Percentiles rank a stretch among this genome's conserved stretches.
Conservation (phyloP, 2,113 vertebrate genomes). For the Cottus gobio region DNA sequence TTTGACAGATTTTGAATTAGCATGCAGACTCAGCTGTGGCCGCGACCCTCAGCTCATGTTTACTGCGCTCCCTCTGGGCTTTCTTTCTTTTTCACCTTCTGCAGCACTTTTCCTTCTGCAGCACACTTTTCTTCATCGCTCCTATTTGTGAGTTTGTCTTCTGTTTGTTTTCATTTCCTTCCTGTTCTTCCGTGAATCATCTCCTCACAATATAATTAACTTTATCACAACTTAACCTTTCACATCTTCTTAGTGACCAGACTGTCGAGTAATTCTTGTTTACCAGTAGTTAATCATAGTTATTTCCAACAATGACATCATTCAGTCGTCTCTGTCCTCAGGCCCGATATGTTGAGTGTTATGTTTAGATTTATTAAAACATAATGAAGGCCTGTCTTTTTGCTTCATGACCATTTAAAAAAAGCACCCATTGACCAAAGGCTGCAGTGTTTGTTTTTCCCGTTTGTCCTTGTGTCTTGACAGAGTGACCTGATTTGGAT, state of each 20-base stretch:
- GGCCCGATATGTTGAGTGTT: background rate
- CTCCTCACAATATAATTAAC: background rate
- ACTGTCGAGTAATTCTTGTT: background rate
- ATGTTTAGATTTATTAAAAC: background rate
- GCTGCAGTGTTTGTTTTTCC: conserved; percentile 19
- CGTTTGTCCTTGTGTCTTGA: conserved; percentile 2
- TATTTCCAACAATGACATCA: background rate
- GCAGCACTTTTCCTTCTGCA: background rate
- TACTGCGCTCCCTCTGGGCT: conserved; percentile 22
- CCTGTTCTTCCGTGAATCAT: background rate
- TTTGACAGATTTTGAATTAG: conserved; percentile 39
- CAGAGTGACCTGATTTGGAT: conserved; percentile 19
- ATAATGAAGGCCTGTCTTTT: background rate
- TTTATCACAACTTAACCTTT: background rate
- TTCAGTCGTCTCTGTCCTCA: background rate
- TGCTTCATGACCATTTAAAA: background rate
- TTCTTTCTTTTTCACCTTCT: conserved; percentile 5
- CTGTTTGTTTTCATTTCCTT: background rate
- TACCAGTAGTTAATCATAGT: background rate
- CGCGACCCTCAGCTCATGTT: conserved; percentile 49
- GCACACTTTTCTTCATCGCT: background rate
- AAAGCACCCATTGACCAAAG: background rate
- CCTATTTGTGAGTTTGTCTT: background rate
- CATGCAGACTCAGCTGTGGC: conserved; percentile 32
- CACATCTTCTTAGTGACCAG: background rate